A percentile compares a stretch with the other conserved stretches of the same genome.
Conservation (phyloP, 2,113 vertebrate genomes). For the Ginglymostoma cirratum region DNA sequence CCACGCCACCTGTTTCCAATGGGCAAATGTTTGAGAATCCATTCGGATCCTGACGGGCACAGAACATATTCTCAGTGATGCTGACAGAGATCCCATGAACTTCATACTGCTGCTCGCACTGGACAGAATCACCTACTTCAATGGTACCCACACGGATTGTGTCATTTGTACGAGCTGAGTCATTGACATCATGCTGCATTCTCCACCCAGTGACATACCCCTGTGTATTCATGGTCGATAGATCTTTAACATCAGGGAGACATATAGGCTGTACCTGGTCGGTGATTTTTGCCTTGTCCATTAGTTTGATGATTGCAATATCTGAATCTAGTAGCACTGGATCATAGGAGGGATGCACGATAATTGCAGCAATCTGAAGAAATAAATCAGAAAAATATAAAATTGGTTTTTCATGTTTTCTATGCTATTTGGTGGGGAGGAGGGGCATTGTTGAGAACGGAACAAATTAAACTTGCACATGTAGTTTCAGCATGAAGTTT, state of each 20-base stretch:
- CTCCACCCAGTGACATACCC: slow-evolving; percentile 85
- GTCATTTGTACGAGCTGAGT: slow-evolving; percentile 60
- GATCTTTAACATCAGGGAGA: slow-evolving; percentile 60
- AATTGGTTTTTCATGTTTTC: neutral
- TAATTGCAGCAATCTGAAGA: slow-evolving; percentile 74
- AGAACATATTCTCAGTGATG: slow-evolving; percentile 93
- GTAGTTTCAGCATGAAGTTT: neutral
- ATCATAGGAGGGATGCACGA: slow-evolving; percentile 84
- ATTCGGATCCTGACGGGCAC: slow-evolving; percentile 64
- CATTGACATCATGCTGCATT: slow-evolving; percentile 58
- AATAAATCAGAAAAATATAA: neutral
- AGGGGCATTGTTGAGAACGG: neutral
- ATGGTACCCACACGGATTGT: slow-evolving; percentile 70
- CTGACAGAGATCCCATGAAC: slow-evolving; percentile 76
- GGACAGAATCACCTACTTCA: slow-evolving; percentile 71
- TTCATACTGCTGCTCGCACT: slow-evolving; percentile 88
- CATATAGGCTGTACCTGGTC: slow-evolving; percentile 83
- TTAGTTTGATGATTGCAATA: slow-evolving; percentile 78
- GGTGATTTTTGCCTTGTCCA: slow-evolving; percentile 86
- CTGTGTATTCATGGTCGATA: slow-evolving; percentile 53
- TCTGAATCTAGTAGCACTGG: slow-evolving; percentile 86
- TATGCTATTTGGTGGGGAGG: neutral
- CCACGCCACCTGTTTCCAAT: slow-evolving; percentile 88
- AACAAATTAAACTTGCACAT: neutral
- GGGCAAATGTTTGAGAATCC: slow-evolving; percentile 80